Evolutionary conservation across 2,797 vertebrate genomes (phyloP), one percentile per base, ranked within the genome.

Genomic region (Oreochromis mossambicus): DNA sequence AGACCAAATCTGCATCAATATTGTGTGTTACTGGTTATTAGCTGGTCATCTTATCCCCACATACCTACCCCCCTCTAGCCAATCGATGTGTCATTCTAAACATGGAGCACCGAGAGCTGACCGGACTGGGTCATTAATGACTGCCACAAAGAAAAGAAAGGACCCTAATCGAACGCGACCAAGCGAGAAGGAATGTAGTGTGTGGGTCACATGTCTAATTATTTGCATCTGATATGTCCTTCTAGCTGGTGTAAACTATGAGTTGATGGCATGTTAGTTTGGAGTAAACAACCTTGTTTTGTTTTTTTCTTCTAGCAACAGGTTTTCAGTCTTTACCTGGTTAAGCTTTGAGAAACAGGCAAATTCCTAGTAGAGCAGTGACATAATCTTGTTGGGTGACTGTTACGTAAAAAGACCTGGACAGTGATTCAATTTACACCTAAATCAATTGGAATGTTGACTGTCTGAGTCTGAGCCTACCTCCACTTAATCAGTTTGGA

Each of bases 11-110:
- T 41, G 66, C 75, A 3, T 78, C 48, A 43, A 15, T 41, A 52
- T 10, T 52, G 52, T 17, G 41, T 52, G 63, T 84, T 63, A 43
- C 58, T 36, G 48, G 58, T 55, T 68, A 87, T 91, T 87, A 86
- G 68, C 75, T 34, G 51, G 82, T 14, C 84, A 63, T 58, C 81
- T 4, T 14, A 86, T 80, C 24, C 7, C 32, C 85, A 83, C 54
- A 43, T 15, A 3, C 14, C 1, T 68, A 26, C 66, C 66, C 66
- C 78, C 68, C 77, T 50, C 84, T 79, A 83, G 77, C 86, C 68
- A 86, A 88, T 91, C 89, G 54, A 90, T 85, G 81, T 86, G 86
- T 90, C 92, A 86, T 66, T 84, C 1, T 8, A 14, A 88, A 87
- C 87, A 89, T 41, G 36, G 75, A 86, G 81, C 75, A 5, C 66